Base-by-base conservation (phyloP, 2,113 vertebrate genomes). In the Alligator mississippiensis region DNA sequence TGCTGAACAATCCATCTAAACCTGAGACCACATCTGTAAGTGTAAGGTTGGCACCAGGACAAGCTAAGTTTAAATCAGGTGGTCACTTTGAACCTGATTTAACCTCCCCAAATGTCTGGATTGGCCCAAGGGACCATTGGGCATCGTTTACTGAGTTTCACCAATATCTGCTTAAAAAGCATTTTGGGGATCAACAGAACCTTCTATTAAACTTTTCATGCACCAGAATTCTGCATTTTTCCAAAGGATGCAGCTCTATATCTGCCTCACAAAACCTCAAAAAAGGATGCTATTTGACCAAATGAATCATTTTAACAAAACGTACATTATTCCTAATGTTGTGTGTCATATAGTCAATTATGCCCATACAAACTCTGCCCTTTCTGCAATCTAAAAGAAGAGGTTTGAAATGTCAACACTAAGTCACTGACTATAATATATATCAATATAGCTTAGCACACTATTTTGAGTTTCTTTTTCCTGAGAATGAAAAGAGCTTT, bases 91-190 rank as follows among this genome's bases (percentile, higher is more conserved):
- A 47, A 47, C 47, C 47, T 9, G 9, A 47, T 47, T 47, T 47
- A 47, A 47, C 47, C 47, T 47, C 47, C 47, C 47, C 47, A 47
- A 47, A 47, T 47, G 47, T 47, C 47, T 47, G 47, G 63, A 59
- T 61, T 25, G 60, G 19, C 47, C 55, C 66, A 70, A 93, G 58
- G 17, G 72, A 89, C n/a, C 2, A 7, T 63, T 72, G 78, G 86
- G 11, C 70, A 72, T 16, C 24, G 47, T 0, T 0, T 24, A 55
- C 59, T n/a, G 27, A 70, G 12, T n/a, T 59, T 59, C 34, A 38
- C 60, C n/a, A 58, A 17, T n/a, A 27, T 85, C 27, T 55, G 13
- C 34, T 72, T 22, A 72, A 3, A 11, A 76, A 76, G 54, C 47
- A 5, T 54, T 76, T 76, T 34, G 57, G 74, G 54, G 83, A 58